phyloP scores from a whole-genome alignment of 2,888 invertebrate genomes.

The Zaprionus lineosus region DNA sequence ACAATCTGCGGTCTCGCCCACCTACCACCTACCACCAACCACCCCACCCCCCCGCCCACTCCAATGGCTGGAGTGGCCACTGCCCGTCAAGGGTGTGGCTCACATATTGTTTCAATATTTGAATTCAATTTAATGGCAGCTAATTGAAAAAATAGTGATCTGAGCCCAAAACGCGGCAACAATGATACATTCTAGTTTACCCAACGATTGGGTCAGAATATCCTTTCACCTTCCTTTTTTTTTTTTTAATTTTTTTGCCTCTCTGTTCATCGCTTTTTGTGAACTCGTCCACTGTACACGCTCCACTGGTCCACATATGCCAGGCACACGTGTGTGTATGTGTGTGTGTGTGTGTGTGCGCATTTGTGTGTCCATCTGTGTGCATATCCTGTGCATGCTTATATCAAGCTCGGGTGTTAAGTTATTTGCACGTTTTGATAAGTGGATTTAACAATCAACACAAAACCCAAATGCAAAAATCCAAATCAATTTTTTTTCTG shows the following conservation, averaged over 20 bases:
- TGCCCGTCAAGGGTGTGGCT: slow-evolving; percentile 3
- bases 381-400: slow-evolving; percentile 20
- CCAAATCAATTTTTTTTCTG: neutral
- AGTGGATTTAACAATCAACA: slow-evolving; percentile 67
- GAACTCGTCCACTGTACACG: slow-evolving; percentile 46
- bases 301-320: slow-evolving; percentile 50
- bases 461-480: neutral
- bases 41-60: no score
- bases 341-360: slow-evolving; percentile 23
- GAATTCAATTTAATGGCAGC: slow-evolving; percentile 78
- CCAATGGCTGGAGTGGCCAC: no score
- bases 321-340: slow-evolving; percentile 20
- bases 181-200: slow-evolving; percentile 56
- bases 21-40: no score
- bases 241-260: slow-evolving; percentile 11
- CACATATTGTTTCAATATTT: slow-evolving; percentile 76
- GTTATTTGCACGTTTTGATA: slow-evolving; percentile 77
- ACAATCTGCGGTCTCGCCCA: slow-evolving; percentile 33
- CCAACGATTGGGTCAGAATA: slow-evolving; percentile 22
- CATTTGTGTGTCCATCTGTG: slow-evolving; percentile 29
- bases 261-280: slow-evolving; percentile 40
- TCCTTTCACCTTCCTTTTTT: neutral
- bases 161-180: slow-evolving; percentile 56
- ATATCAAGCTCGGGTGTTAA: slow-evolving; percentile 55
- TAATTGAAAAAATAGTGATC: slow-evolving; percentile 72